Evolutionary conservation across 2,113 vertebrate species (phyloP).

Genomic region (Falco punctatus): DNA sequence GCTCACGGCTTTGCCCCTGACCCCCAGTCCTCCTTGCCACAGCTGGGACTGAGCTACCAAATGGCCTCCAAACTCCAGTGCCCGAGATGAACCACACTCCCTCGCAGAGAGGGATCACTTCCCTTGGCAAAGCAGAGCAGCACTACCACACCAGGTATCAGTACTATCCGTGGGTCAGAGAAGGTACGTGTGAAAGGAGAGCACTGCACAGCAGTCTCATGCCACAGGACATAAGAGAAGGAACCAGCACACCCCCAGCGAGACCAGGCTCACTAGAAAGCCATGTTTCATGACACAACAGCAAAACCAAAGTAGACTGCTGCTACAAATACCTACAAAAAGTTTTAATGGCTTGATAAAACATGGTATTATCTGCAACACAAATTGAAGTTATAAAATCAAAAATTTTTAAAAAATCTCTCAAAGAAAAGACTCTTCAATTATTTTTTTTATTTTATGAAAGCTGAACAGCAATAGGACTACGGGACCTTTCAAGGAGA

Average conservation of each 20-base stretch:
- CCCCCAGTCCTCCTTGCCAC: background rate
- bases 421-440: background rate
- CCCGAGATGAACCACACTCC: rapidly evolving
- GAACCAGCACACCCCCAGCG: background rate
- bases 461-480: background rate
- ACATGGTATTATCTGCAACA: background rate
- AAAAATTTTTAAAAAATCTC: background rate
- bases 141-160: background rate
- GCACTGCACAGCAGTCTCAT: background rate
- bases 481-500: background rate
- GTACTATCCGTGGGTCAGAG: background rate
- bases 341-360: background rate
- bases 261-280: background rate
- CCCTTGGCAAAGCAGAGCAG: background rate
- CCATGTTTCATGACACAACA: rapidly evolving
- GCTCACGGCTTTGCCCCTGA: background rate
- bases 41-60: background rate
- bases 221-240: background rate
- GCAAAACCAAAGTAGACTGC: background rate
- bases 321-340: background rate
- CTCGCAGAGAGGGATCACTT: too few relatives aligned
- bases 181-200: background rate
- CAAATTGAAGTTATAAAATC: background rate
- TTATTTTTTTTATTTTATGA: background rate
- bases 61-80: background rate